Evolutionary conservation across 2,888 invertebrate species (phyloP).

Genomic region (Xestia ashworthii): DNA sequence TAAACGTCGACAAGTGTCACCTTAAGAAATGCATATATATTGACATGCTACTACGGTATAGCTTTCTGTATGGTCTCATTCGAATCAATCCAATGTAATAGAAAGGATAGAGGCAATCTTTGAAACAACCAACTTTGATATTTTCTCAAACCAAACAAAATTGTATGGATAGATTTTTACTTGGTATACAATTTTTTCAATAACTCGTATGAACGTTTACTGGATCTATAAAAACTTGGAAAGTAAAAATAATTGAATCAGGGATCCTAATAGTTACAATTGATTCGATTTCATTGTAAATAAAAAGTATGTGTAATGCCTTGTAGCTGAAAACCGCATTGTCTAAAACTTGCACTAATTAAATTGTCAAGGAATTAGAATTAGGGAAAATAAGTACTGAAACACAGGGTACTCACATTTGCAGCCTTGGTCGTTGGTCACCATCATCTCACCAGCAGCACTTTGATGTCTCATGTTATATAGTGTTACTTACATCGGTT

Average conservation of each 20-base stretch:
- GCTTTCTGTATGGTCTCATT: not conserved
- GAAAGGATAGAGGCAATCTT: too few relatives aligned
- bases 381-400: conserved; percentile 9
- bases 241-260: not conserved
- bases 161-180: not conserved
- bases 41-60: not conserved
- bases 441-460: conserved; percentile 6
- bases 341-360: conserved; percentile 32
- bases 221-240: not conserved
- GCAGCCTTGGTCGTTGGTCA: not conserved
- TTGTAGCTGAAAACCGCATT: too few relatives aligned
- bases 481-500: conserved; percentile 23
- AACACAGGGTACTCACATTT: conserved; percentile 45
- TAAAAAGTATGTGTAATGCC: not conserved
- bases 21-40: too few relatives aligned
- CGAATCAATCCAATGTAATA: not conserved
- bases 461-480: not conserved
- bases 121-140: not conserved
- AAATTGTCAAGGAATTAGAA: conserved; percentile 1
- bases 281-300: not conserved
- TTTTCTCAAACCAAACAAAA: not conserved
- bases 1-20: too few relatives aligned
- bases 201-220: not conserved
- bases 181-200: too few relatives aligned
- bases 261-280: not conserved